Percentiles rank a stretch among this genome's conserved stretches.
phyloP scores from a whole-genome alignment of 2,113 vertebrate species.

The Poicephalus gulielmi region DNA sequence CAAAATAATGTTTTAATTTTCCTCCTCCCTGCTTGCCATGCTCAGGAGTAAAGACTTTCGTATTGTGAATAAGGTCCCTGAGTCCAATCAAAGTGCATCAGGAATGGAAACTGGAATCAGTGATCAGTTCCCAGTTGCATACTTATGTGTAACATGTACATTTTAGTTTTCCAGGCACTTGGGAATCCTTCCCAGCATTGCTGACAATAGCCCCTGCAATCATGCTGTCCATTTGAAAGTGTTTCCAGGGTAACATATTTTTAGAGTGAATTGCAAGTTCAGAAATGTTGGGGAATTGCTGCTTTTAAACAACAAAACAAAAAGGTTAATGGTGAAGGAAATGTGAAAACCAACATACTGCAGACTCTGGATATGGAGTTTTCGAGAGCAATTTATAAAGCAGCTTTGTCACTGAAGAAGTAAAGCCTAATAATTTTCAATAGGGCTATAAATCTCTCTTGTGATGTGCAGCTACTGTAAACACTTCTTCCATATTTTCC shows the following conservation, averaged over 20 bases:
- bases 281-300: slow-evolving; percentile 36
- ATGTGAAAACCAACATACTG: slow-evolving; percentile 50
- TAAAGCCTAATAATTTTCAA: slow-evolving; percentile 70
- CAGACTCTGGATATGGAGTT: slow-evolving; percentile 18
- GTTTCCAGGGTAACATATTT: slow-evolving; percentile 31
- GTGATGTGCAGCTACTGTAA: slow-evolving; percentile 65
- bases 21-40: not conserved
- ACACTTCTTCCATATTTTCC: slow-evolving; percentile 56
- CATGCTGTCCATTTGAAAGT: slow-evolving; percentile 4
- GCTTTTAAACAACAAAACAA: slow-evolving; percentile 39
- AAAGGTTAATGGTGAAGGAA: slow-evolving; percentile 58
- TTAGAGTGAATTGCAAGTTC: slow-evolving; percentile 53
- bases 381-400: not conserved
- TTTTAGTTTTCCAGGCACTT: not conserved
- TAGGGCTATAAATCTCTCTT: slow-evolving; percentile 65
- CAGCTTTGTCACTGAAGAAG: slow-evolving; percentile 28
- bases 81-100: not conserved
- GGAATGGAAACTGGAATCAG: not conserved
- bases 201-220: not conserved
- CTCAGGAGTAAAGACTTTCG: not conserved
- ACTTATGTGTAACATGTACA: too few relatives aligned
- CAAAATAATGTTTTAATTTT: not conserved
- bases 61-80: not conserved
- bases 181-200: not conserved
- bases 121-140: not conserved